phyloP scores from a whole-genome alignment of 53 echinoderm and acorn worm genomes.

The Echinarachnius parma region DNA sequence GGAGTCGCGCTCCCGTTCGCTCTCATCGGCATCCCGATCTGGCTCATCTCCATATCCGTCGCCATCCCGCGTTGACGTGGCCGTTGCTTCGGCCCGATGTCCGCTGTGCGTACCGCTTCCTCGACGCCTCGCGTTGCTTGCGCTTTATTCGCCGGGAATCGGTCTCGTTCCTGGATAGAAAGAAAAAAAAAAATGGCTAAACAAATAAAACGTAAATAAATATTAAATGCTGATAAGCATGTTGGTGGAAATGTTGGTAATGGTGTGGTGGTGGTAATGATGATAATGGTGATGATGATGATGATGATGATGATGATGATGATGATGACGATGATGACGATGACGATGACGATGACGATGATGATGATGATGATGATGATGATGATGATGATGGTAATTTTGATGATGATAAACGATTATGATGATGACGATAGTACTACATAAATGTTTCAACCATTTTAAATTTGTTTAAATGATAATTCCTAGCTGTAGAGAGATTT shows the following conservation, averaged over 20 bases:
- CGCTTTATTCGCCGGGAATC: conserved; percentile 21
- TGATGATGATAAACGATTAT: conserved; percentile 9
- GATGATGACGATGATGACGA: conserved; percentile 40
- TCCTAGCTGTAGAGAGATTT: no score
- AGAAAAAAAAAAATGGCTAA: not conserved
- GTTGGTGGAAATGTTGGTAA: not conserved
- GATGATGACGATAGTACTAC: no score
- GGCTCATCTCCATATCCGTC: conserved; percentile 31
- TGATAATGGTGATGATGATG: no score
- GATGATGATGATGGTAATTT: conserved; percentile 8
- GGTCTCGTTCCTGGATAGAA: conserved; percentile 8
- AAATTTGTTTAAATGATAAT: no score
- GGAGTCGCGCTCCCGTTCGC: conserved; percentile 11
- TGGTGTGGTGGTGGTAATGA: no score
- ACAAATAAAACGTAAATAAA: not conserved
- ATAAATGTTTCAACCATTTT: no score
- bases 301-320: no score
- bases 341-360: conserved; percentile 59
- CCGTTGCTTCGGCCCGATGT: conserved; percentile 3
- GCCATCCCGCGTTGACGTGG: conserved; percentile 28
- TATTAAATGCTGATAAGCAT: not conserved
- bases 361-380: conserved; percentile 44
- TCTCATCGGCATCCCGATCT: conserved; percentile 7
- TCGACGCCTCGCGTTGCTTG: conserved; percentile 6
- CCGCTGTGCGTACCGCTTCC: conserved; percentile 7